Evolutionary conservation across 2,797 vertebrate species (phyloP).

Genomic region (Neostethus bicornis): DNA sequence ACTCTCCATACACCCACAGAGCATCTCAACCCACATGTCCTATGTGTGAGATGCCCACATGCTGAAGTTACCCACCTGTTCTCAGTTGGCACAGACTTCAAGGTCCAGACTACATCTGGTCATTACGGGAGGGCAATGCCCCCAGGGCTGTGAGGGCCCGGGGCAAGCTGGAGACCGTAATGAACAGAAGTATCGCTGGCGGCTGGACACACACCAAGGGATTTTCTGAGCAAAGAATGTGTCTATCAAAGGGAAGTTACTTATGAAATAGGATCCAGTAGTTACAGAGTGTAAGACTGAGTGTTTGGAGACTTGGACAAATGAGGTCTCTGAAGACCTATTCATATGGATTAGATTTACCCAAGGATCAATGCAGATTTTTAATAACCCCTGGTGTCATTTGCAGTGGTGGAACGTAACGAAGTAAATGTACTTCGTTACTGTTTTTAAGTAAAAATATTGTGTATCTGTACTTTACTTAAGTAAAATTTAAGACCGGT

Average conservation of each 20-base stretch:
- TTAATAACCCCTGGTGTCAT: too few species aligned
- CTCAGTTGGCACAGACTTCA: slow-evolving; percentile 76
- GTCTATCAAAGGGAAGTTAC: slow-evolving; percentile 56
- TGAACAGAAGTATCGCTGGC: slow-evolving; percentile 64
- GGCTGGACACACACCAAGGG: slow-evolving; percentile 49
- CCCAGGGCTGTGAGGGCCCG: slow-evolving; percentile 49
- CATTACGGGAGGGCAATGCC: slow-evolving; percentile 68
- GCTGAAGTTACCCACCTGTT: slow-evolving; percentile 75
- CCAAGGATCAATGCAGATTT: too few species aligned
- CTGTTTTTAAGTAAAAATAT: too few species aligned
- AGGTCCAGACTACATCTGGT: slow-evolving; percentile 77
- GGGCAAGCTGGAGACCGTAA: slow-evolving; percentile 73
- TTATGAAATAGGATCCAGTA: slow-evolving; percentile 45
- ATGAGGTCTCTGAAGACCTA: too few species aligned
- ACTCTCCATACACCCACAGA: slow-evolving; percentile 1
- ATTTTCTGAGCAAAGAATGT: slow-evolving; percentile 55
- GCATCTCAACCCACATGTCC: slow-evolving; percentile 3
- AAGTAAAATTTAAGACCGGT: too few species aligned
- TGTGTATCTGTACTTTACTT: too few species aligned
- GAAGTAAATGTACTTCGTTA: too few species aligned
- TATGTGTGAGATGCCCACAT: slow-evolving; percentile 55
- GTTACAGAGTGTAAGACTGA: slow-evolving; percentile 21
- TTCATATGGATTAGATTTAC: too few species aligned
- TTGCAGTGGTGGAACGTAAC: too few species aligned
- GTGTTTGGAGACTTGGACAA: neutral